These are phyloP conservation scores for Laupala kohalensis DNA, from an alignment of 1,140 invertebrate species.

Conservation along the genomic window DNA sequence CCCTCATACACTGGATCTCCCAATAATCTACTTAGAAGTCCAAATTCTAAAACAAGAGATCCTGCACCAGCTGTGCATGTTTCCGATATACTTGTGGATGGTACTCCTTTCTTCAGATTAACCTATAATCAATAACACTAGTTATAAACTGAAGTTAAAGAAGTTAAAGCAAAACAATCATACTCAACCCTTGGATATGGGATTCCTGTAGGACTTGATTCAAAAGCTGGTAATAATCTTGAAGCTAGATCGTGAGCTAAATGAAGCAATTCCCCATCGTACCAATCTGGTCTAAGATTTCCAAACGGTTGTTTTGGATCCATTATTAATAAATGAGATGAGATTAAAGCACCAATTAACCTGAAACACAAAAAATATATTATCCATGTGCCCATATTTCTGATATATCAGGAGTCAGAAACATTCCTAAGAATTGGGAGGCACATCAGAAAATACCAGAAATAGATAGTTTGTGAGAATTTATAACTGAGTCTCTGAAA, in stretches of 20 bases:
- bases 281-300: constrained; percentile 37
- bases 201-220: constrained; percentile 39
- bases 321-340: constrained; percentile 51
- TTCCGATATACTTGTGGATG: constrained; percentile 36
- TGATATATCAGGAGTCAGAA: no score
- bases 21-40: constrained; percentile 44
- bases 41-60: constrained; percentile 50
- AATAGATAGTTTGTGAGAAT: no score
- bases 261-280: constrained; percentile 44
- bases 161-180: neutral
- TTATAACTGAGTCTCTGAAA: no score
- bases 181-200: constrained; percentile 43
- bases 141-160: constrained; percentile 7
- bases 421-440: no score
- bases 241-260: constrained; percentile 47
- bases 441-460: no score
- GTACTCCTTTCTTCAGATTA: constrained; percentile 43
- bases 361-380: no score
- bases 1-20: constrained; percentile 46
- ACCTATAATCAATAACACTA: constrained; percentile 26
- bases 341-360: constrained; percentile 48
- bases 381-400: no score
- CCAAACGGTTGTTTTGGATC: constrained; percentile 45
- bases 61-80: constrained; percentile 56
- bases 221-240: constrained; percentile 46